These are phyloP conservation scores for Eretmocerus hayati DNA, from an alignment of 2,888 invertebrate genomes.

Conservation along the genomic window DNA sequence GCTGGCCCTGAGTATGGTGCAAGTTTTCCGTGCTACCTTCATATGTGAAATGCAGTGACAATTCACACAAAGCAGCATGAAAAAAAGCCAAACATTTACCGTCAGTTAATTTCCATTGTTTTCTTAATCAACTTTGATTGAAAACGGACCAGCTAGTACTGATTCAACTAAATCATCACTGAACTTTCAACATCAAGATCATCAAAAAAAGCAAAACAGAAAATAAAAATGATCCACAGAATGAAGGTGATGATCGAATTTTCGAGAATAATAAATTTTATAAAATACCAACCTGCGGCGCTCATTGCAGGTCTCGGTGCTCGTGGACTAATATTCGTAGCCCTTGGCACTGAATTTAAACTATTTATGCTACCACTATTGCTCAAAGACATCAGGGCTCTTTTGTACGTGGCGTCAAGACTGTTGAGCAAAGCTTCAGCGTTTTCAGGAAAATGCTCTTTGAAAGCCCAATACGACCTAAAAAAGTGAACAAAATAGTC, in stretches of 20 bases:
- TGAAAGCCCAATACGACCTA: slow-evolving; percentile 87
- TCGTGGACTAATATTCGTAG: slow-evolving; percentile 44
- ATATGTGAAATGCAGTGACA: slow-evolving; percentile 33
- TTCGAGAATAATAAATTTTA: neutral
- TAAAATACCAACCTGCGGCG: slow-evolving; percentile 45
- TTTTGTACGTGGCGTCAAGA: slow-evolving; percentile 71
- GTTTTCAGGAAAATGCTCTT: slow-evolving; percentile 82
- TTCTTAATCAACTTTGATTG: too few species aligned
- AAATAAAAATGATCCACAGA: neutral
- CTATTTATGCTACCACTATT: slow-evolving; percentile 53
- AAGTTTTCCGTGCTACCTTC: slow-evolving; percentile 59
- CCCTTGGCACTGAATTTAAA: slow-evolving; percentile 45
- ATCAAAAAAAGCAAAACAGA: neutral
- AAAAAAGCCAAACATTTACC: slow-evolving; percentile 27
- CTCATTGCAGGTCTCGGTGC: slow-evolving; percentile 44
- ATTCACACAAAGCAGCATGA: slow-evolving; percentile 41
- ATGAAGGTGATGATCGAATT: slow-evolving; percentile 3
- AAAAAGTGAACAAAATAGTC: slow-evolving; percentile 17
- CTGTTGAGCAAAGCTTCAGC: slow-evolving; percentile 78
- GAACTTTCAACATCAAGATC: neutral
- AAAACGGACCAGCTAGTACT: too few species aligned
- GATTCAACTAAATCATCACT: neutral
- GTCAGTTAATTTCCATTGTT: neutral
- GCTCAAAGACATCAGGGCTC: slow-evolving; percentile 57
- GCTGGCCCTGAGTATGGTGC: slow-evolving; percentile 43